Percentiles rank a stretch among this genome's conserved stretches.
These are phyloP conservation scores for Sebastes matsubarae DNA, from an alignment of 2,797 vertebrate genomes.

Conservation along the genomic window DNA sequence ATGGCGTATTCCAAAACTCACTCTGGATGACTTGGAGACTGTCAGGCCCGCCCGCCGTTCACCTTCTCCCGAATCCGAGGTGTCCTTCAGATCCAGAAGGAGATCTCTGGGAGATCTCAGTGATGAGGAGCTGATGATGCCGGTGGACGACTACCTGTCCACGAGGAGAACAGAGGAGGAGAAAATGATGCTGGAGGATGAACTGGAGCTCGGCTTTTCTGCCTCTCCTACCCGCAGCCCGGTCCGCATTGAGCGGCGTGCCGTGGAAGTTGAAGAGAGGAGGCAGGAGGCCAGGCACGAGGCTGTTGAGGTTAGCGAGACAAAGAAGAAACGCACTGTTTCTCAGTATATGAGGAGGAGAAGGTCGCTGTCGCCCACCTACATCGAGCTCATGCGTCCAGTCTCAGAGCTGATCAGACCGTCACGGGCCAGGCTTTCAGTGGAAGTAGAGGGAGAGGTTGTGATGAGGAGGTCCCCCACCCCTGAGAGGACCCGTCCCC, in stretches of 20 bases:
- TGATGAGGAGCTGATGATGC: conserved; percentile 91
- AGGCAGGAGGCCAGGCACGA: conserved; percentile 82
- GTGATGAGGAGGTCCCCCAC: conserved; percentile 94
- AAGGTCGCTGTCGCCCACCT: conserved; percentile 95
- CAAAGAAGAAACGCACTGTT: conserved; percentile 85
- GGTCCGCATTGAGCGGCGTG: conserved; percentile 85
- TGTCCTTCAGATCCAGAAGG: conserved; percentile 89
- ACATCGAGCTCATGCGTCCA: conserved; percentile 98
- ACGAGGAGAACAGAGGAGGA: conserved; percentile 92
- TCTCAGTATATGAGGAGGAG: conserved; percentile 91
- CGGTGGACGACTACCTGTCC: conserved; percentile 91
- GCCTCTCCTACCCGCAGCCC: conserved; percentile 94
- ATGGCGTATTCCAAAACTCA: conserved; percentile 96
- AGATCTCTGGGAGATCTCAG: conserved; percentile 94
- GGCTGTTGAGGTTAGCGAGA: conserved; percentile 85
- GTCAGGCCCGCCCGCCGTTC: conserved; percentile 92
- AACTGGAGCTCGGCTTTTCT: conserved; percentile 96
- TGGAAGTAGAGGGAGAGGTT: conserved; percentile 78
- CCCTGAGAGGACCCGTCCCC: conserved; percentile 96
- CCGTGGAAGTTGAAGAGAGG: conserved; percentile 81
- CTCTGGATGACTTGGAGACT: conserved; percentile 95
- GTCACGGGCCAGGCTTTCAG: conserved; percentile 70
- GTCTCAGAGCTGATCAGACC: conserved; percentile 93
- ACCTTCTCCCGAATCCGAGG: conserved; percentile 92
- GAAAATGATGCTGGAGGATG: conserved; percentile 92